These are phyloP conservation scores for Neoaliturus tenellus DNA, from an alignment of 2,888 invertebrate species.

Conservation along the genomic window DNA sequence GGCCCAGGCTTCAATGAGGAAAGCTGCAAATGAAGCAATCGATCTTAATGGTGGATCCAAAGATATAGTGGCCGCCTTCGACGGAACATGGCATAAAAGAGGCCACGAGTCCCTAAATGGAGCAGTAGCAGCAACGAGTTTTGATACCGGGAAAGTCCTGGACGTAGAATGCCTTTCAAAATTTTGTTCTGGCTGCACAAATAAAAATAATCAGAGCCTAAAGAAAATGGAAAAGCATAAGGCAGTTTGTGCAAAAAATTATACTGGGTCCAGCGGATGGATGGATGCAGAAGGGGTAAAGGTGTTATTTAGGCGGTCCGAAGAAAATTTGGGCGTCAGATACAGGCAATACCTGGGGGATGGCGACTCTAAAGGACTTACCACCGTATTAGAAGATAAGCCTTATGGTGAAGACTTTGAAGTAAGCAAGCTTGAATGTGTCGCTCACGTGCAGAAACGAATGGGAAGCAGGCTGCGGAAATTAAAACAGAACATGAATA, in stretches of 20 bases:
- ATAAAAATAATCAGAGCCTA: neutral
- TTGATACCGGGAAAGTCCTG: slow-evolving; percentile 49
- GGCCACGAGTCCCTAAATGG: slow-evolving; percentile 42
- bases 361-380: slow-evolving; percentile 33
- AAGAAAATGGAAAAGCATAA: too few species aligned
- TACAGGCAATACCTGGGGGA: slow-evolving; percentile 10
- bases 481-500: too few species aligned
- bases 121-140: neutral
- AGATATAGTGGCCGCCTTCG: slow-evolving; percentile 44
- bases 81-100: slow-evolving; percentile 56
- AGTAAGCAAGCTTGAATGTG: slow-evolving; percentile 13
- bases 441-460: slow-evolving; percentile 9
- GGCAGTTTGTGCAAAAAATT: slow-evolving; percentile 11
- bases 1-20: slow-evolving; percentile 43
- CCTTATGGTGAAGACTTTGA: slow-evolving; percentile 10
- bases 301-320: slow-evolving; percentile 20
- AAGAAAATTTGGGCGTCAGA: neutral
- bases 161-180: slow-evolving; percentile 47
- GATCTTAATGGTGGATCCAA: slow-evolving; percentile 2
- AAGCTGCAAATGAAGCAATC: slow-evolving; percentile 43
- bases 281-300: slow-evolving; percentile 45
- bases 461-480: slow-evolving; percentile 7
- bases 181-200: slow-evolving; percentile 49
- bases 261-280: slow-evolving; percentile 34
- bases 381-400: neutral